Percentiles rank a stretch among this genome's conserved stretches.
These are phyloP conservation scores for Brachystomella parvula DNA, from an alignment of 1,140 invertebrate species.

Conservation along the genomic window DNA sequence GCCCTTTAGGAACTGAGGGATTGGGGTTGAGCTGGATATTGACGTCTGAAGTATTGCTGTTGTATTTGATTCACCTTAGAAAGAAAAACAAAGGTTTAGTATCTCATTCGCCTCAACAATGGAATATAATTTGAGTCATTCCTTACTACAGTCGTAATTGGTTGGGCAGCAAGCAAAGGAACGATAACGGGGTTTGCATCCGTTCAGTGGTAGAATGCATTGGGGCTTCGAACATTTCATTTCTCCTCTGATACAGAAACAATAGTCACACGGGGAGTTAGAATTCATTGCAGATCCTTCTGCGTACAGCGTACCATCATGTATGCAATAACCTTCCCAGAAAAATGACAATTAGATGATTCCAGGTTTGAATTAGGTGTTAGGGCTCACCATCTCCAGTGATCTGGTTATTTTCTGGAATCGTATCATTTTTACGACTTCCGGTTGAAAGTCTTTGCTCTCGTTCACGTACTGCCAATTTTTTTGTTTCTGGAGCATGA, in stretches of 20 bases:
- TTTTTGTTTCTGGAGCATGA: background rate
- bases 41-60: conserved; percentile 30
- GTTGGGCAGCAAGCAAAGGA: conserved; percentile 72
- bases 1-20: conserved; percentile 46
- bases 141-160: conserved; percentile 65
- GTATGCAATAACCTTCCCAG: conserved; percentile 55
- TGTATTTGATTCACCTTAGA: conserved; percentile 27
- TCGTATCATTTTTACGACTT: background rate
- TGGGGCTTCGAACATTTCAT: conserved; percentile 70
- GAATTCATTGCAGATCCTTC: conserved; percentile 76
- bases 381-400: background rate
- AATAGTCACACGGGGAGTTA: conserved; percentile 70
- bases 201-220: conserved; percentile 66
- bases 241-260: conserved; percentile 70
- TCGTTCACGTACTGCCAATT: background rate
- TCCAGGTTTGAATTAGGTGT: background rate
- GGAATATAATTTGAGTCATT: background rate
- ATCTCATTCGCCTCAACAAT: background rate
- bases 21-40: conserved; percentile 28
- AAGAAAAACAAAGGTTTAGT: background rate
- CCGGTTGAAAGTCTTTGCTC: conserved; percentile 8
- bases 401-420: background rate
- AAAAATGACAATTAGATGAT: conserved; percentile 12
- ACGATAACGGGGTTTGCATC: conserved; percentile 60
- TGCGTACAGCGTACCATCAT: conserved; percentile 65